Base-by-base conservation (phyloP, 2,113 vertebrate species). In the Lampris incognitus region DNA sequence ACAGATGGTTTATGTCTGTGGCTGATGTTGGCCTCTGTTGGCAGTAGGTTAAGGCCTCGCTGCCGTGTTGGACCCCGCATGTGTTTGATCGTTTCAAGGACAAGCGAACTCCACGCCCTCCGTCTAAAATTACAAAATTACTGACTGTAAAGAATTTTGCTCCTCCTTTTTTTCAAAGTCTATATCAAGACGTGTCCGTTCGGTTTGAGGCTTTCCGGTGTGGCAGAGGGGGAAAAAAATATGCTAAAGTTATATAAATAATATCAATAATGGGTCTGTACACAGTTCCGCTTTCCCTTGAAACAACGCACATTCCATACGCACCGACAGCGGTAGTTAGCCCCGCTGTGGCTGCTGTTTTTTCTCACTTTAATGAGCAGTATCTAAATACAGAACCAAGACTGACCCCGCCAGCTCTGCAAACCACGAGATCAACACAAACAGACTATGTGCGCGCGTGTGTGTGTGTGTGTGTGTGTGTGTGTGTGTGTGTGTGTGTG, bases 101-200 rank as follows among this genome's bases (percentile, higher is more conserved):
- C 67, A 82, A 63, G 56, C 51, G 61, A 79, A 74, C 71, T 64
- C 81, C 73, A 84, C 87, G 39, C 86, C 89, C 89, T 90, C 39
- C 1, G 59, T 82, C 84, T 86, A 81, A 89, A 89, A 74, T 74
- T 57, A 70, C 78, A 57, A 87, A 90, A 87, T 89, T 71, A 87
- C 87, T 66, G 59, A 74, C 86, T 82, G 61, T 54, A 61, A 88
- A 76, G 74, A 84, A 87, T 87, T 74, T 48, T 77, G 39, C 81
- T 78, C 79, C 75, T 39, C 81, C 70, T 75, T 72, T 76, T 74
- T n/a, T 1, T 68, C 3, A 6, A 9, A 44, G 46, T 82, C 54
- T 74, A 79, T 82, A 78, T 81, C 58, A 42, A 78, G 68, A 65
- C 3, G 11, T 9, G 49, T 39, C 74, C n/a, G 1, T 51, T 48